phyloP scores from a whole-genome alignment of 2,797 vertebrate genomes.

The Nyctibius grandis region DNA sequence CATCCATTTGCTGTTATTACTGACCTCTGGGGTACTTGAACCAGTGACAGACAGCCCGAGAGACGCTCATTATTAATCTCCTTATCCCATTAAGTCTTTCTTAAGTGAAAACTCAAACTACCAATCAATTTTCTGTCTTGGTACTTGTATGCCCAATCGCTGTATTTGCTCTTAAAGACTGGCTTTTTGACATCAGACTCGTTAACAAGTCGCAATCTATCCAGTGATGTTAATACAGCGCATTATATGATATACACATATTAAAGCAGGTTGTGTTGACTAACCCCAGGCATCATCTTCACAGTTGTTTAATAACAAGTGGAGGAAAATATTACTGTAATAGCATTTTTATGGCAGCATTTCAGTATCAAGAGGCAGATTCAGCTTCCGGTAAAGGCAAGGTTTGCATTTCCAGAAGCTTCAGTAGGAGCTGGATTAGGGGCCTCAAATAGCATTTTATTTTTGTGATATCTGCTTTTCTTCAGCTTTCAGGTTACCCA shows the following conservation, averaged over 20 bases:
- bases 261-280: background rate
- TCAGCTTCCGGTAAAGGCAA: background rate
- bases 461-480: background rate
- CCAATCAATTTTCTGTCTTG: background rate
- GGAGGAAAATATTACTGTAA: background rate
- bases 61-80: background rate
- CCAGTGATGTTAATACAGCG: background rate
- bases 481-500: background rate
- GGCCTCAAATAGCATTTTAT: background rate
- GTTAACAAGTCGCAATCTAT: background rate
- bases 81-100: conserved; percentile 10
- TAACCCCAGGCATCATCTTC: background rate
- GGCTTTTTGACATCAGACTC: background rate
- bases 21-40: background rate
- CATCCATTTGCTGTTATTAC: background rate
- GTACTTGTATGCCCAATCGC: background rate
- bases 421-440: background rate
- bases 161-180: background rate
- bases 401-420: background rate
- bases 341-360: background rate
- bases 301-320: background rate
- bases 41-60: background rate
- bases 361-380: background rate
- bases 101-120: background rate
- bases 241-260: background rate